Percentiles rank a stretch among this genome's conserved stretches.
These are phyloP conservation scores for Hydrolagus colliei DNA, from an alignment of 2,797 vertebrate genomes.

Conservation along the genomic window DNA sequence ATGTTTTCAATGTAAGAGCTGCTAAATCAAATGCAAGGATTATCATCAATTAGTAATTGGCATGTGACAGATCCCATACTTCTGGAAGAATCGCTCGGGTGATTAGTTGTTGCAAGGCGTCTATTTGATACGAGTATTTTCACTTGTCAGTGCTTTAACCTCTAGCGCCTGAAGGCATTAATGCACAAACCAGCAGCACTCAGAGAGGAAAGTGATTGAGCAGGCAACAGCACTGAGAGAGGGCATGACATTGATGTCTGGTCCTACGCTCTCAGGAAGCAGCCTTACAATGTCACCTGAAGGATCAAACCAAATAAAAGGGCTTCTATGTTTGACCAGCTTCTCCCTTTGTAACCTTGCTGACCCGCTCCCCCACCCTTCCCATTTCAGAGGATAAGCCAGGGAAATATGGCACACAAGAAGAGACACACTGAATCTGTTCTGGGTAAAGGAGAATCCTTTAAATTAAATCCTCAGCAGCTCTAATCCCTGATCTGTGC, in stretches of 20 bases:
- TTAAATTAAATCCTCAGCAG: conserved; percentile 13
- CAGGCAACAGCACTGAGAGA: conserved; percentile 17
- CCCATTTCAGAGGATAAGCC: no score
- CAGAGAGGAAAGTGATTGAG: conserved; percentile 39
- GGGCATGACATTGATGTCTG: conserved; percentile 47
- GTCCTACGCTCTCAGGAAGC: conserved; percentile 50
- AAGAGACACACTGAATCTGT: neutral
- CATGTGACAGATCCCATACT: no score
- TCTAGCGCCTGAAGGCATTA: conserved; percentile 12
- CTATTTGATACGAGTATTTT: neutral
- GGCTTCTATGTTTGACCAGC: conserved; percentile 40
- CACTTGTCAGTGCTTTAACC: conserved; percentile 20
- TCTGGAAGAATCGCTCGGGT: no score
- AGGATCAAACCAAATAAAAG: conserved; percentile 43
- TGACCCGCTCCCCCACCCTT: neutral
- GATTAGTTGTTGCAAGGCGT: no score
- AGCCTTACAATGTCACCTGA: conserved; percentile 47
- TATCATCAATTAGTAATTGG: no score
- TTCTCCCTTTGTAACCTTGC: conserved; percentile 49
- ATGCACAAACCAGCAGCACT: conserved; percentile 29
- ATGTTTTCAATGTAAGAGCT: no score
- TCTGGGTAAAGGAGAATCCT: neutral
- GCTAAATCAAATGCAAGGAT: no score
- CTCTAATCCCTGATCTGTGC: conserved; percentile 7
- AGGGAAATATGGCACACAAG: conserved; percentile 14